A percentile compares a stretch with the other conserved stretches of the same genome.
Evolutionary conservation across 2,888 invertebrate species (phyloP).

Genomic region (Thelaira solivaga): DNA sequence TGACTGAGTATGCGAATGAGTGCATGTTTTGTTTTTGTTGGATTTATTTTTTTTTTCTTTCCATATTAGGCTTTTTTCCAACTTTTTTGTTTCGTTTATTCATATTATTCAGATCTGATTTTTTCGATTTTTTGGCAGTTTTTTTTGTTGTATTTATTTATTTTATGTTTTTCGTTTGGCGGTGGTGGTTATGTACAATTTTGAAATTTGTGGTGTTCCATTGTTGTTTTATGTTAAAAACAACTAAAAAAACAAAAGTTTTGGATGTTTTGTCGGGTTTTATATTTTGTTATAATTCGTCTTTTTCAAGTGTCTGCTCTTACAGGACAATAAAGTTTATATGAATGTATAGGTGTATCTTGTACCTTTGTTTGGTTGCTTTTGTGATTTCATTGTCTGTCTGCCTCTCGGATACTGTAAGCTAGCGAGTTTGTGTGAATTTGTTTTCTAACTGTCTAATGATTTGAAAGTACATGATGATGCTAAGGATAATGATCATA

Average conservation of each 20-base stretch:
- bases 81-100: conserved; percentile 42
- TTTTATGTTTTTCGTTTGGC: conserved; percentile 22
- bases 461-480: conserved; percentile 51
- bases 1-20: conserved; percentile 22
- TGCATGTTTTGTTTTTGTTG: conserved; percentile 32
- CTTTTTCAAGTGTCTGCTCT: conserved; percentile 46
- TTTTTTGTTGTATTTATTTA: neutral
- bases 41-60: conserved; percentile 28
- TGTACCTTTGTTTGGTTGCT: conserved; percentile 37
- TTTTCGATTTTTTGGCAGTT: conserved; percentile 43
- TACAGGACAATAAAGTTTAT: conserved; percentile 50
- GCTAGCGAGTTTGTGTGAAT: conserved; percentile 29
- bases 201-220: conserved; percentile 58
- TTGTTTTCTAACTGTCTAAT: conserved; percentile 17
- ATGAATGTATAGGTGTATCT: no score
- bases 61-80: conserved; percentile 48
- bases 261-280: conserved; percentile 19
- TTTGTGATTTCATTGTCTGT: conserved; percentile 52
- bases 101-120: conserved; percentile 51
- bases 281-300: conserved; percentile 32
- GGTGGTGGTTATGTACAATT: conserved; percentile 43
- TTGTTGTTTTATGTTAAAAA: conserved; percentile 36
- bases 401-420: conserved; percentile 53
- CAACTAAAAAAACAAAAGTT: conserved; percentile 4
- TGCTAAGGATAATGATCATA: conserved; percentile 56